phyloP scores from a whole-genome alignment of 2,888 invertebrate genomes.

The Coremacera marginata region DNA sequence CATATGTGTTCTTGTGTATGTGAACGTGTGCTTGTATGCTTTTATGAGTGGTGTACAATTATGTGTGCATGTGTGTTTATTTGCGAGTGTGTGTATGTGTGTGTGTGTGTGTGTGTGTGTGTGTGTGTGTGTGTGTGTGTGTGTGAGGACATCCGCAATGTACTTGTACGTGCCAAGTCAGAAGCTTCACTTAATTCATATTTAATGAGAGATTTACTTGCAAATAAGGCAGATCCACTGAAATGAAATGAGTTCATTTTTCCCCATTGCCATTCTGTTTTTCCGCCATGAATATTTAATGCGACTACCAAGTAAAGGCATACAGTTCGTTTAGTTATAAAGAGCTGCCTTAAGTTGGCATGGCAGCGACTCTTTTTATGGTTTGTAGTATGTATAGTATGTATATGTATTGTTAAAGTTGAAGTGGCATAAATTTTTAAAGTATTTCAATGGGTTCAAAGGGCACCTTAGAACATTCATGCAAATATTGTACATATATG shows the following conservation, averaged over 20 bases:
- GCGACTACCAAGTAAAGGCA: slow-evolving; percentile 8
- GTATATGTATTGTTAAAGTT: no score
- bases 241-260: not conserved
- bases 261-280: not conserved
- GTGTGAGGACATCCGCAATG: not conserved
- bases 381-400: no score
- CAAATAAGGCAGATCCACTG: slow-evolving; percentile 17
- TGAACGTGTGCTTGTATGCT: not conserved
- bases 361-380: no score
- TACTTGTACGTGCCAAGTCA: not conserved
- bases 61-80: not conserved
- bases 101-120: not conserved
- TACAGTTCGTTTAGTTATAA: slow-evolving; percentile 4
- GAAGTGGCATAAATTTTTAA: no score
- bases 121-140: not conserved
- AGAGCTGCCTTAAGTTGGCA: not conserved
- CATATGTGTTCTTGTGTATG: not conserved
- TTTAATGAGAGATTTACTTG: slow-evolving; percentile 58
- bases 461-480: no score
- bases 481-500: no score
- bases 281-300: slow-evolving; percentile 24
- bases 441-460: no score
- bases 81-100: not conserved
- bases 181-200: slow-evolving; percentile 56
- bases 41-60: not conserved